Evolutionary conservation across 2,888 invertebrate genomes (phyloP).

Genomic region (Oligia strigilis): DNA sequence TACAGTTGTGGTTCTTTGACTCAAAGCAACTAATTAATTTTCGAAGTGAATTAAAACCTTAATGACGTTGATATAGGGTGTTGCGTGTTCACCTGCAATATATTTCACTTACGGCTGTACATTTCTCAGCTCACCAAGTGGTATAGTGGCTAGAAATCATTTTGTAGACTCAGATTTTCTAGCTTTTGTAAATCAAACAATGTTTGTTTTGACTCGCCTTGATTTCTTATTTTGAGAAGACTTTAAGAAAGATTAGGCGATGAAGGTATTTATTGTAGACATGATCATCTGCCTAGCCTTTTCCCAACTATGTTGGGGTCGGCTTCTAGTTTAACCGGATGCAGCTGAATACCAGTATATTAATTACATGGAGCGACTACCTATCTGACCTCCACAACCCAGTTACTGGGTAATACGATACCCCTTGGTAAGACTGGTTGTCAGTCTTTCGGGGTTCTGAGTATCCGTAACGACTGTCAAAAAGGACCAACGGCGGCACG

Average conservation of each 20-base stretch:
- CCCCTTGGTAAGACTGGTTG: no score
- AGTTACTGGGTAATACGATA: no score
- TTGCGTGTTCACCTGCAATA: conserved; percentile 63
- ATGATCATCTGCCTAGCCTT: no score
- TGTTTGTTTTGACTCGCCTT: conserved; percentile 22
- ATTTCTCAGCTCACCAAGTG: conserved; percentile 50
- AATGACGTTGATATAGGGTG: conserved; percentile 47
- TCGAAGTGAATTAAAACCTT: conserved; percentile 62
- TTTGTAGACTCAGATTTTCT: conserved; percentile 38
- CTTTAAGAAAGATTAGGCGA: neutral
- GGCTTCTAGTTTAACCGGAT: no score
- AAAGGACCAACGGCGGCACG: no score
- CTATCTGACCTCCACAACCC: no score
- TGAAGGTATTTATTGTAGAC: neutral
- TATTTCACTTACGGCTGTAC: conserved; percentile 57
- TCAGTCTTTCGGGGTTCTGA: no score
- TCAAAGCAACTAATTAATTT: conserved; percentile 55
- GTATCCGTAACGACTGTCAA: no score
- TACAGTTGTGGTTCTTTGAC: neutral
- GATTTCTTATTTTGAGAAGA: conserved; percentile 10
- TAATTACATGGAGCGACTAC: no score
- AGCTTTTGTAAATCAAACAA: conserved; percentile 12
- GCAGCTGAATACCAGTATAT: no score
- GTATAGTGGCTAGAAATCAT: conserved; percentile 44
- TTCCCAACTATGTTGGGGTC: no score